phyloP scores from a whole-genome alignment of 2,888 invertebrate species.

The Balanococcus diminutus region DNA sequence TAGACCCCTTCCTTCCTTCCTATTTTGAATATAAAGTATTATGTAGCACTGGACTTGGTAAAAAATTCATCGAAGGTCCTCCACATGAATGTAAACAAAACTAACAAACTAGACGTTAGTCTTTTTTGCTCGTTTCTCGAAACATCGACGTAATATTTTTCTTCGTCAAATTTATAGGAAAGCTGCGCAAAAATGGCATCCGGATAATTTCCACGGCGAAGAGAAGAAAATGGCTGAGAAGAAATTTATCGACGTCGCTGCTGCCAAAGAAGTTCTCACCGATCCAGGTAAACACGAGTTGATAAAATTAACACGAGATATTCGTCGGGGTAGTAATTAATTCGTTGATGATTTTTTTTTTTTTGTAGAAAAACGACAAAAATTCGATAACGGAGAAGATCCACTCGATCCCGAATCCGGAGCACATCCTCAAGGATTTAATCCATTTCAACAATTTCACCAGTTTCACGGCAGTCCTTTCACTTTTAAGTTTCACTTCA shows the following conservation, averaged over 20 bases:
- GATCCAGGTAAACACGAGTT: constrained; percentile 65
- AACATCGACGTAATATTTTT: not conserved
- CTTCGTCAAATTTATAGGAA: constrained; percentile 67
- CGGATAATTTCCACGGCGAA: constrained; percentile 86
- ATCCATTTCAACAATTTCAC: constrained; percentile 76
- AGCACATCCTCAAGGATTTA: constrained; percentile 69
- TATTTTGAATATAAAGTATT: no score
- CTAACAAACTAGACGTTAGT: no score
- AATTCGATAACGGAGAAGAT: constrained; percentile 94
- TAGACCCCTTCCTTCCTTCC: no score
- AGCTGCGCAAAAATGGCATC: constrained; percentile 98
- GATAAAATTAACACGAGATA: not conserved
- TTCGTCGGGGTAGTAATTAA: not conserved
- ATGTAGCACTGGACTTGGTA: no score
- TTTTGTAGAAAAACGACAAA: constrained; percentile 83
- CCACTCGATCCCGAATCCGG: constrained; percentile 93
- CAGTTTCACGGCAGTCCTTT: constrained; percentile 88
- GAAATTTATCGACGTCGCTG: constrained; percentile 97
- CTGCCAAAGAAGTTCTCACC: constrained; percentile 92
- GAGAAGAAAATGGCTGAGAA: constrained; percentile 95
- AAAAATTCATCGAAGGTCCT: no score
- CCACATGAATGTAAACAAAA: no score
- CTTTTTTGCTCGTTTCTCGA: not conserved
- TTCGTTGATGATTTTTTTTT: constrained; percentile 22
- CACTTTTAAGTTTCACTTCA: constrained; percentile 97